Conservation (phyloP, 2,113 vertebrate species). For the Micronycteris hirsuta region DNA sequence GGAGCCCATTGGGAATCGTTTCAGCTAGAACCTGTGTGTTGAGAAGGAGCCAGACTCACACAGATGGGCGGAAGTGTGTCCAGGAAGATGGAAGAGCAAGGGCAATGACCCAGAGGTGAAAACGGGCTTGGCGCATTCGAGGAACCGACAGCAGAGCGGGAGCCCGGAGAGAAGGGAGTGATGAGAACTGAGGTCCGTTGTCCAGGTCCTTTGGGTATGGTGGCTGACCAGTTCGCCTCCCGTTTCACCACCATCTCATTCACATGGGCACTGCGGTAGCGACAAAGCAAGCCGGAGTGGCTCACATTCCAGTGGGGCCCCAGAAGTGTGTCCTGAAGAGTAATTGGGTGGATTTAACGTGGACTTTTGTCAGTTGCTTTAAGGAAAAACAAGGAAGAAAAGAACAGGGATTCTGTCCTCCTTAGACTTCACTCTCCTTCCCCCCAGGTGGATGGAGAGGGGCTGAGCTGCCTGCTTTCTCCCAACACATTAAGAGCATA, state of each 20-base stretch:
- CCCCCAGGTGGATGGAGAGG: neutral
- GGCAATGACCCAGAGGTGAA: neutral
- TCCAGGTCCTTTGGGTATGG: neutral
- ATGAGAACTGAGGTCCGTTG: neutral
- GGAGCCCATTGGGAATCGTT: neutral
- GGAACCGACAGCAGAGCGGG: neutral
- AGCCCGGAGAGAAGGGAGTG: neutral
- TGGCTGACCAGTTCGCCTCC: neutral
- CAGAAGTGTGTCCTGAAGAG: neutral
- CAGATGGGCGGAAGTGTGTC: neutral
- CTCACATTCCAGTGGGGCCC: neutral
- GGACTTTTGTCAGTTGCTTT: neutral
- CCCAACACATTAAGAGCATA: neutral
- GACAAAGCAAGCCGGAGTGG: neutral
- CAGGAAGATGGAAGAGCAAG: neutral
- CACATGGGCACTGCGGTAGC: neutral
- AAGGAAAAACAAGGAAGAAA: neutral
- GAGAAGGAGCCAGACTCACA: neutral
- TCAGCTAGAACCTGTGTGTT: neutral
- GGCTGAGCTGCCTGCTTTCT: neutral
- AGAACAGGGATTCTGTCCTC: neutral
- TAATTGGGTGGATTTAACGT: neutral
- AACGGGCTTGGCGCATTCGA: neutral
- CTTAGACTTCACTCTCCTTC: neutral
- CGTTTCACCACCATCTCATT: neutral